Percentiles rank a stretch among this genome's conserved stretches.
Evolutionary conservation across 2,797 vertebrate genomes (phyloP).

Genomic region (Danio jaintianensis): DNA sequence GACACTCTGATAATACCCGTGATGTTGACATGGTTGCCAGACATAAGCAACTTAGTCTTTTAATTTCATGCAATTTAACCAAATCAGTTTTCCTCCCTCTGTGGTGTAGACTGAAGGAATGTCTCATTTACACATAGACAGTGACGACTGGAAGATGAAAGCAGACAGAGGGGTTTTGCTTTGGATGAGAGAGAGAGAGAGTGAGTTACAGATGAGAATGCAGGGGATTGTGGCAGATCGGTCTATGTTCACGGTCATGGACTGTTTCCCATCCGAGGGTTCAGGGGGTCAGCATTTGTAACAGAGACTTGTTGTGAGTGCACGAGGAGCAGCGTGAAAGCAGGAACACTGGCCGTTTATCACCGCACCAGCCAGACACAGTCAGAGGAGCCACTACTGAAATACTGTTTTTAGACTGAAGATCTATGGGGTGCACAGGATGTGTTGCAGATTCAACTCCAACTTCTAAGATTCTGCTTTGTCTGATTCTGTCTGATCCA

Average conservation of each 20-base stretch:
- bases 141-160: constrained; percentile 7
- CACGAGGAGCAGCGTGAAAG: constrained; percentile 22
- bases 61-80: constrained; percentile 43
- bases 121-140: constrained; percentile 28
- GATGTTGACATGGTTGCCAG: constrained; percentile 31
- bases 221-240: constrained; percentile 37
- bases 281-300: constrained; percentile 50
- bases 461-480: neutral
- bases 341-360: constrained; percentile 42
- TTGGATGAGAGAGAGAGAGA: neutral
- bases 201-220: constrained; percentile 9
- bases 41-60: constrained; percentile 39
- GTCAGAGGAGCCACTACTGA: constrained; percentile 28
- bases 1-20: constrained; percentile 15
- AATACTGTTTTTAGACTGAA: neutral
- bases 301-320: constrained; percentile 47
- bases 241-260: constrained; percentile 41
- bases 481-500: constrained; percentile 14
- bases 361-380: constrained; percentile 26
- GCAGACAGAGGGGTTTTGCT: constrained; percentile 1
- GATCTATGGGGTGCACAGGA: neutral
- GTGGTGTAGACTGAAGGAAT: constrained; percentile 32
- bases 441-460: constrained; percentile 30
- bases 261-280: constrained; percentile 48
- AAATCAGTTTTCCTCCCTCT: constrained; percentile 12